Evolutionary conservation across 2,888 invertebrate species (phyloP), one percentile per base, ranked within the genome.

Genomic region (Apamea sordens): DNA sequence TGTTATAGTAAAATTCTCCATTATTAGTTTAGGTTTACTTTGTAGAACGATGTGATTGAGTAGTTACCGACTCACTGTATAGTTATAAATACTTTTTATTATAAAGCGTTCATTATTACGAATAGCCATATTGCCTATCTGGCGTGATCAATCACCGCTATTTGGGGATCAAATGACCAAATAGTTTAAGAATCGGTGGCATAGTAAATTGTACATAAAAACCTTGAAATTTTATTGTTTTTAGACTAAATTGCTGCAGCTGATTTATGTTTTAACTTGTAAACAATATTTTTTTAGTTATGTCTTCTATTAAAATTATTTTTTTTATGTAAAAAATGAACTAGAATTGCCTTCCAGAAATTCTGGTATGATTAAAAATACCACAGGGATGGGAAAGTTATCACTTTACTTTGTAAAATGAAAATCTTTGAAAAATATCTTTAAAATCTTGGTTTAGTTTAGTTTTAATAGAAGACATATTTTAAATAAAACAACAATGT

Each of bases 21-120:
- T 87, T 76, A 76, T 41, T 81, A 86, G 65, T 80, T 81, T 76
- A 85, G 84, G 65, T 76, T 79, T 85, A 80, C 65, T 50, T 79
- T 68, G 64, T 75, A 83, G 76, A 89, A 85, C 72, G n/a, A 87
- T 88, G 92, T 93, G 91, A 93, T 93, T 88, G 77, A 80, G 75
- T 90, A 90, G 93, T 93, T 93, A 93, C 93, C 93, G 88, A 90
- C 89, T 84, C 73, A 64, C 87, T 88, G 87, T 87, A 83, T 79
- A 84, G 47, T 88, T 83, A 84, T 78, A 80, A 82, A 61, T 59
- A 70, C 64, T 64, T 67, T 61, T 65, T 74, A 36, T 61, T 47
- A n/a, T 18, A 80, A 72, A 73, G 28, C 36, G 8, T 72, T 50
- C 8, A 24, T 68, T 70, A n/a, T 63, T n/a, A 50, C 36, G n/a